A percentile compares a stretch with the other conserved stretches of the same genome.
These are phyloP conservation scores for Brachionus asplanchnoidis DNA, from an alignment of 1,140 invertebrate genomes.

Conservation along the genomic window DNA sequence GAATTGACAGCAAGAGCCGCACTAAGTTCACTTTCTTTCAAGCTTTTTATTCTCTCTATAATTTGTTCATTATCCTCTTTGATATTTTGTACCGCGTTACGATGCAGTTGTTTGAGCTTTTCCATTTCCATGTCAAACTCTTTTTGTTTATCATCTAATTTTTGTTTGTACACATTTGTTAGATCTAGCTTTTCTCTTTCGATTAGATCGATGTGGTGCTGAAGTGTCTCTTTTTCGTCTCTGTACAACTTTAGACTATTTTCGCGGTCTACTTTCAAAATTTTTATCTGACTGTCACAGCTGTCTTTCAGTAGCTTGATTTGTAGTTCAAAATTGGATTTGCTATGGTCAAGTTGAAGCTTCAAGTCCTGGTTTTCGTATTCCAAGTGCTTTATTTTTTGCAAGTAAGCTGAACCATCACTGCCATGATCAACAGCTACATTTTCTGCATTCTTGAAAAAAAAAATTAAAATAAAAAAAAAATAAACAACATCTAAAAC, in stretches of 20 bases:
- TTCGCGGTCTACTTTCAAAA: slow-evolving; percentile 27
- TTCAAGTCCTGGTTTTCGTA: slow-evolving; percentile 37
- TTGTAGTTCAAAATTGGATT: slow-evolving; percentile 26
- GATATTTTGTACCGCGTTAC: not conserved
- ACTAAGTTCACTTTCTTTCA: slow-evolving; percentile 16
- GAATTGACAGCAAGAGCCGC: slow-evolving; percentile 35
- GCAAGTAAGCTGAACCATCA: not conserved
- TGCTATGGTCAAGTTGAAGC: slow-evolving; percentile 11
- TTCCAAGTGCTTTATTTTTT: slow-evolving; percentile 4
- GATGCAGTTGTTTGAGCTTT: slow-evolving; percentile 20
- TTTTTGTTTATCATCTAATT: slow-evolving; percentile 3
- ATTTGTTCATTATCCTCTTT: slow-evolving; percentile 34
- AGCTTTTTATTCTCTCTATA: not conserved
- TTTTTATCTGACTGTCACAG: slow-evolving; percentile 2
- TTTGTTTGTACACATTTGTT: slow-evolving; percentile 22
- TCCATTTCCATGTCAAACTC: slow-evolving; percentile 36
- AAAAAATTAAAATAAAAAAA: not conserved
- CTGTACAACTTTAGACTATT: slow-evolving; percentile 5
- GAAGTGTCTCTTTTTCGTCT: slow-evolving; percentile 29
- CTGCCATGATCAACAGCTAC: not conserved
- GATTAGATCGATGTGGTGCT: slow-evolving; percentile 18
- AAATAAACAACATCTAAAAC: too few relatives aligned
- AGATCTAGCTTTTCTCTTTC: slow-evolving; percentile 29
- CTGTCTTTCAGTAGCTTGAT: slow-evolving; percentile 30
- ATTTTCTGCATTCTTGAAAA: slow-evolving; percentile 6